Evolutionary conservation across 1,140 invertebrate species (phyloP), one percentile per base, ranked within the genome.

Genomic region (Scaptomyza pallida): DNA sequence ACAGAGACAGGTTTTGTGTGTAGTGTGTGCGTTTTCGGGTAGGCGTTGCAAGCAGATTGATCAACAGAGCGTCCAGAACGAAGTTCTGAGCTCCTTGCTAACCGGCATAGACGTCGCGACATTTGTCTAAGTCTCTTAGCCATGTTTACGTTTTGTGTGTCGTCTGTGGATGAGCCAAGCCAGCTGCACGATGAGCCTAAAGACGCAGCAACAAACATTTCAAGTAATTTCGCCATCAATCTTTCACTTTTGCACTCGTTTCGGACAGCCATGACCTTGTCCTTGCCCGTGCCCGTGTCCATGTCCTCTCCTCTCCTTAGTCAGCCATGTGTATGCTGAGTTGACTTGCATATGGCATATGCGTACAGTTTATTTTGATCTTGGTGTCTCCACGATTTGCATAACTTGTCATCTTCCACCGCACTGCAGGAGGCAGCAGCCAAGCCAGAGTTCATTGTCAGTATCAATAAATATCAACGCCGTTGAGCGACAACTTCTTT

Each of bases 191-290:
- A 30, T 23, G 23, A 23, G 23, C 23, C 23, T 23, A 2, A 23
- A 23, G 8, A 1, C 5, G 57, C 55, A 26, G n/a, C n/a, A 54
- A 68, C 78, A 80, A 77, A 75, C 80, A 89, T 89, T 85, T 80
- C 82, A 73, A 78, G 85, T 89, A 89, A 89, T 89, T 89, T 89
- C 75, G 74, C 77, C 85, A 89, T 89, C 85, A 89, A 89, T 89
- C 85, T 89, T 80, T 85, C 85, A 89, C 86, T 85, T 89, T 89
- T 89, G 85, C 86, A 89, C 85, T 89, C 79, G 67, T 88, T 88
- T 78, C 71, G 77, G 82, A 78, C 71, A 72, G 70, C 41, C 21
- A 57, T 85, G 81, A 85, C 81, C 81, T 86, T 86, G 81, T 81
- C 70, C 64, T 40, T 62, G 60, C 8, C 33, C 33, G 10, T 12